Percentiles rank a stretch among this genome's conserved stretches.
phyloP scores from a whole-genome alignment of 2,113 vertebrate genomes.

The Mixornis gularis region DNA sequence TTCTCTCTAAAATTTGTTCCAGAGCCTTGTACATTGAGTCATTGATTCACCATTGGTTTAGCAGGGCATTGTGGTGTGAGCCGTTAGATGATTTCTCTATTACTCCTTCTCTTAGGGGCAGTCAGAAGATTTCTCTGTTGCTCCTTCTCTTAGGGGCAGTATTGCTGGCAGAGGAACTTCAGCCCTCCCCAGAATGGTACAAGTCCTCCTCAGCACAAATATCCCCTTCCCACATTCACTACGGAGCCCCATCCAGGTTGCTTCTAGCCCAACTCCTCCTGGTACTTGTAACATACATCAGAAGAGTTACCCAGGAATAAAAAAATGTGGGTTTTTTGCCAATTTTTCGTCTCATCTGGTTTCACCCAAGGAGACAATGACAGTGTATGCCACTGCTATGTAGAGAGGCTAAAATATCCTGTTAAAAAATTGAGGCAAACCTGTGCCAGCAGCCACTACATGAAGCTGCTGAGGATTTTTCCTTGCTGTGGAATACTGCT shows the following conservation, averaged over 20 bases:
- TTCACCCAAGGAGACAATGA: neutral
- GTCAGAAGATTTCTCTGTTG: neutral
- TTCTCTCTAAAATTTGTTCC: neutral
- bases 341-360: neutral
- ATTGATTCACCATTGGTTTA: neutral
- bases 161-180: neutral
- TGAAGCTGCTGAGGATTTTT: neutral
- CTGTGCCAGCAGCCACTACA: neutral
- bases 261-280: neutral
- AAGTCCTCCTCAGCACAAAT: neutral
- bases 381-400: neutral
- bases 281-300: neutral
- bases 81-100: neutral
- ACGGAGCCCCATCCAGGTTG: accelerated
- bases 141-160: neutral
- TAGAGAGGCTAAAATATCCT: neutral
- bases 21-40: neutral
- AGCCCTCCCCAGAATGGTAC: neutral
- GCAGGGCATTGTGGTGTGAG: accelerated
- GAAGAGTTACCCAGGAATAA: neutral
- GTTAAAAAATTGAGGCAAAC: neutral
- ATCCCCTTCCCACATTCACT: neutral
- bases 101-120: neutral
- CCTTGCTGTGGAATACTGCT: neutral
- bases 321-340: neutral